Conservation (phyloP, 2,888 invertebrate species). For the Drosophila emarginata region DNA sequence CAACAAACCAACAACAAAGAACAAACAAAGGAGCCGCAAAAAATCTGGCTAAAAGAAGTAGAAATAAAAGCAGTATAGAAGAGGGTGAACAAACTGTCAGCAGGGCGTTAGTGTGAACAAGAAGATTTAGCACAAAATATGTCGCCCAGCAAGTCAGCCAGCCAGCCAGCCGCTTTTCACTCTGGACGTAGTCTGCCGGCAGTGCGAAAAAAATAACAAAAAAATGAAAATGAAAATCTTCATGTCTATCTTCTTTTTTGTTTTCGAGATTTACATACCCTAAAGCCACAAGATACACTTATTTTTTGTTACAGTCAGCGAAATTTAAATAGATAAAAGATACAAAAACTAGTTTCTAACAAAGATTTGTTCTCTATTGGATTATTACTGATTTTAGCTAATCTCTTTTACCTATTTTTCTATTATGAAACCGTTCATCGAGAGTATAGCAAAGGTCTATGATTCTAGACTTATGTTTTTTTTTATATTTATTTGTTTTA, state of each 20-base stretch:
- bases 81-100: conserved; percentile 67
- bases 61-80: conserved; percentile 47
- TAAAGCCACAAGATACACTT: background rate
- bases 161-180: conserved; percentile 16
- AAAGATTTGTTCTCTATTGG: no score
- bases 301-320: no score
- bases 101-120: conserved; percentile 72
- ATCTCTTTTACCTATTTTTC: no score
- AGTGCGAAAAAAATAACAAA: conserved; percentile 15
- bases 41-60: conserved; percentile 21
- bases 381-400: no score
- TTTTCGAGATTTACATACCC: conserved; percentile 1
- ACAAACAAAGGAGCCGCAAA: conserved; percentile 34
- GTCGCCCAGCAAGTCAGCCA: conserved; percentile 29
- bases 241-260: conserved; percentile 2
- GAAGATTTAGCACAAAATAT: conserved; percentile 73
- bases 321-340: no score
- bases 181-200: conserved; percentile 23
- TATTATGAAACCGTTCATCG: no score
- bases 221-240: conserved; percentile 21
- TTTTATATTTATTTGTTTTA: no score
- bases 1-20: conserved; percentile 10
- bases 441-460: no score
- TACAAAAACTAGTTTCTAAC: no score
- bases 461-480: no score